Conservation (phyloP, 2,888 invertebrate genomes). For the Merodon equestris region DNA sequence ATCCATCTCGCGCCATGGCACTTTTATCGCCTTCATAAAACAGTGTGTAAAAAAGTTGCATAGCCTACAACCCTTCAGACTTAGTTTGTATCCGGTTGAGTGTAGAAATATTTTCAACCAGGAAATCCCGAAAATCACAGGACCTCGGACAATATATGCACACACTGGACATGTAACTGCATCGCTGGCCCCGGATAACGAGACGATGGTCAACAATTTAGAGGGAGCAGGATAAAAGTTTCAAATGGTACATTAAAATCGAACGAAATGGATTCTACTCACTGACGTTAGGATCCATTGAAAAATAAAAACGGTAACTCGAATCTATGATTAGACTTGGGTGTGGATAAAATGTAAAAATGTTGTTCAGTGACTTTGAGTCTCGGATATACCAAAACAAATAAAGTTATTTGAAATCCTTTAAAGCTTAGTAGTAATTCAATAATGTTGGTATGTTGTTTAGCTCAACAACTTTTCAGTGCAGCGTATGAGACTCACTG, state of each 20-base stretch:
- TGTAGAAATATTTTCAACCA: slow-evolving; percentile 48
- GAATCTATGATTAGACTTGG: neutral
- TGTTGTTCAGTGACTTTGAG: slow-evolving; percentile 1
- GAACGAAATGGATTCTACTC: slow-evolving; percentile 18
- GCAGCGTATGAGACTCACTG: too few relatives aligned
- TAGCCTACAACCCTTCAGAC: neutral
- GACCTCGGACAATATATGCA: too few relatives aligned
- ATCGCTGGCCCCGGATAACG: too few relatives aligned
- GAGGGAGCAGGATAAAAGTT: slow-evolving; percentile 40
- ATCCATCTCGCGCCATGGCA: neutral
- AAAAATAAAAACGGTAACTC: slow-evolving; percentile 10
- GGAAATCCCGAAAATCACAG: neutral
- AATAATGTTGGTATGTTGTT: too few relatives aligned
- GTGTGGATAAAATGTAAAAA: neutral
- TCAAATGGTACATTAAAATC: slow-evolving; percentile 41
- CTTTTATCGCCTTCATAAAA: neutral
- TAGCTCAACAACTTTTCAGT: too few relatives aligned
- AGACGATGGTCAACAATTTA: slow-evolving; percentile 26
- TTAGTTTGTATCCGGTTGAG: slow-evolving; percentile 34
- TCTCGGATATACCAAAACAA: too few relatives aligned
- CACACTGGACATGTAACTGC: too few relatives aligned
- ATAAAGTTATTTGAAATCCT: too few relatives aligned
- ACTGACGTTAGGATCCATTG: neutral
- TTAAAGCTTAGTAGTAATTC: too few relatives aligned
- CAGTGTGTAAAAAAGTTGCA: neutral